A percentile compares a stretch with the other conserved stretches of the same genome.
Conservation (phyloP, 2,888 invertebrate genomes). For the Amaurobius ferox region DNA sequence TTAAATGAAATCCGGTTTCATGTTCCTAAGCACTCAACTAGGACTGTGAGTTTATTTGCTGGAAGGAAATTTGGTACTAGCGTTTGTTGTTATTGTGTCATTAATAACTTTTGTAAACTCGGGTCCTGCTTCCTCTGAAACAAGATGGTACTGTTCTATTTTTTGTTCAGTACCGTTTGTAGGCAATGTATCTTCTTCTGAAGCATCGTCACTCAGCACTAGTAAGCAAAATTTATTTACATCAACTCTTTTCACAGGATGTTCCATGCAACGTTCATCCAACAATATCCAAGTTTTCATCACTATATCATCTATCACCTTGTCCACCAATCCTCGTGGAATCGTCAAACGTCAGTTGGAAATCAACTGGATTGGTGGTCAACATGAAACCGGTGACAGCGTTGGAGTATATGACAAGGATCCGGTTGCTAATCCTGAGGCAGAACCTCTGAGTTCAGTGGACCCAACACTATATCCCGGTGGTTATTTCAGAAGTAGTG, state of each 20-base stretch:
- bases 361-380: slow-evolving; percentile 46
- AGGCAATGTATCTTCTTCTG: no score
- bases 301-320: slow-evolving; percentile 53
- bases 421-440: neutral
- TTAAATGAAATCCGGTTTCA: no score
- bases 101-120: no score
- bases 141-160: no score
- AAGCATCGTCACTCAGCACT: no score
- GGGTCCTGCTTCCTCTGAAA: no score
- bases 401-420: slow-evolving; percentile 34
- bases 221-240: no score
- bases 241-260: slow-evolving; percentile 6
- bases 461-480: slow-evolving; percentile 10
- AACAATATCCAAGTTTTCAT: slow-evolving; percentile 23
- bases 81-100: no score
- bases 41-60: no score
- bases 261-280: neutral
- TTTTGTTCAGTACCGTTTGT: no score
- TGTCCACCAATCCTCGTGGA: neutral
- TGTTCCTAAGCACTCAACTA: no score
- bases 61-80: no score
- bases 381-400: neutral
- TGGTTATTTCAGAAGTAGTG: slow-evolving; percentile 42
- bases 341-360: slow-evolving; percentile 45
- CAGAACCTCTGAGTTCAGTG: slow-evolving; percentile 5